These are phyloP conservation scores for Drosophila imparisetae DNA, from an alignment of 2,888 invertebrate genomes.

Conservation along the genomic window DNA sequence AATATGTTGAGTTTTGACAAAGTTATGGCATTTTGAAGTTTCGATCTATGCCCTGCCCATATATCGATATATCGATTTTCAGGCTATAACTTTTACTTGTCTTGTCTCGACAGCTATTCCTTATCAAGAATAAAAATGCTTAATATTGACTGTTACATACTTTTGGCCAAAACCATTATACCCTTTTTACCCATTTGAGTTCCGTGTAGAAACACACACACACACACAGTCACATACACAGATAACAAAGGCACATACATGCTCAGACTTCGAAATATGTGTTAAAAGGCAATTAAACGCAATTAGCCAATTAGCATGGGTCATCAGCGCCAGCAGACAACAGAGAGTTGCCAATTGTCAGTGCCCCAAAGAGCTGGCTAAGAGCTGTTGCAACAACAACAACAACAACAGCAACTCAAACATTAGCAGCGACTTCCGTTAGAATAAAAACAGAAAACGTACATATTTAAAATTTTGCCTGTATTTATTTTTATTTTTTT, in stretches of 20 bases:
- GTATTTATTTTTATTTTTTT: conserved; percentile 19
- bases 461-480: conserved; percentile 49
- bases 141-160: background rate
- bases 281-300: conserved; percentile 77
- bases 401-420: conserved; percentile 18
- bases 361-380: conserved; percentile 40
- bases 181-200: background rate
- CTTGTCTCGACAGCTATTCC: background rate
- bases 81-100: too few species aligned
- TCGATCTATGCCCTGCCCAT: too few species aligned
- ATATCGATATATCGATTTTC: too few species aligned
- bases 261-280: conserved; percentile 35
- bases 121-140: background rate
- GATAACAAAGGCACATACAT: background rate
- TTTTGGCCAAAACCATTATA: background rate
- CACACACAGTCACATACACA: background rate
- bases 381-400: conserved; percentile 46
- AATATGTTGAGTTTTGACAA: too few species aligned
- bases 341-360: conserved; percentile 24
- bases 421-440: conserved; percentile 68
- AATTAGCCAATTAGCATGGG: conserved; percentile 80
- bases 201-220: background rate
- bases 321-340: conserved; percentile 57
- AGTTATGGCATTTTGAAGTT: too few species aligned
- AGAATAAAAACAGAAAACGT: conserved; percentile 48